Conservation (phyloP, 2,797 vertebrate genomes). For the Sebastes cheni region DNA sequence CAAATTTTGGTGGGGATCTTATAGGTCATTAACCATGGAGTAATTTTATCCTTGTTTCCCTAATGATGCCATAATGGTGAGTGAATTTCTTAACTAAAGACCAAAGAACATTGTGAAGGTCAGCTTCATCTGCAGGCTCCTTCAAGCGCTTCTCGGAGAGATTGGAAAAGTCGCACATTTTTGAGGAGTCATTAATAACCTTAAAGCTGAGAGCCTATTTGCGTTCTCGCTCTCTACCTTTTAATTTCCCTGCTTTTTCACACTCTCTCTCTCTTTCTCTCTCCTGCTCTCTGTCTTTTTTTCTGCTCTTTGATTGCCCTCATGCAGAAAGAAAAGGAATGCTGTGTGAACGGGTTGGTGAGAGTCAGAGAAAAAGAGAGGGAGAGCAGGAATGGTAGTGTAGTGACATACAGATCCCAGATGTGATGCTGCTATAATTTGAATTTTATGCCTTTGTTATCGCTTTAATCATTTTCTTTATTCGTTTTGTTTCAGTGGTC, state of each 20-base stretch:
- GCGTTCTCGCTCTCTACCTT: conserved; percentile 99
- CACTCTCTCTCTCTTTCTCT: conserved; percentile 82
- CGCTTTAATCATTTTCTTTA: conserved; percentile 99
- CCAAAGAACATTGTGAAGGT: conserved; percentile 99
- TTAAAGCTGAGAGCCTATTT: conserved; percentile 99
- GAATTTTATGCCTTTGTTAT: conserved; percentile 99
- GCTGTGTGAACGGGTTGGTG: conserved; percentile 38
- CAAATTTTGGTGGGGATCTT: conserved; percentile 99
- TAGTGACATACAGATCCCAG: conserved; percentile 97
- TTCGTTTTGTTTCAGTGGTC: conserved; percentile 99
- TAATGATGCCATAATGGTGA: conserved; percentile 99
- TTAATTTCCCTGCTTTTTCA: conserved; percentile 87
- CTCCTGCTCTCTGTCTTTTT: conserved; percentile 61
- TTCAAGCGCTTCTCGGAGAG: conserved; percentile 99
- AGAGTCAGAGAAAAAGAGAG: conserved; percentile 55
- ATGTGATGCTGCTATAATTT: conserved; percentile 99
- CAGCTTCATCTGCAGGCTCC: conserved; percentile 99
- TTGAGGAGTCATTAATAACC: conserved; percentile 99
- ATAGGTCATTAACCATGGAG: conserved; percentile 99
- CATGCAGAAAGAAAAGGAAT: conserved; percentile 85
- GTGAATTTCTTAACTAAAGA: conserved; percentile 99
- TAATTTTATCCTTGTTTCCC: conserved; percentile 99
- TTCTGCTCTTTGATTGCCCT: conserved; percentile 83
- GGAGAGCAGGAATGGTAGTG: conserved; percentile 78
- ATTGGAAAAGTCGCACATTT: conserved; percentile 99